phyloP scores from a whole-genome alignment of 2,797 vertebrate species.

The Merluccius polli region DNA sequence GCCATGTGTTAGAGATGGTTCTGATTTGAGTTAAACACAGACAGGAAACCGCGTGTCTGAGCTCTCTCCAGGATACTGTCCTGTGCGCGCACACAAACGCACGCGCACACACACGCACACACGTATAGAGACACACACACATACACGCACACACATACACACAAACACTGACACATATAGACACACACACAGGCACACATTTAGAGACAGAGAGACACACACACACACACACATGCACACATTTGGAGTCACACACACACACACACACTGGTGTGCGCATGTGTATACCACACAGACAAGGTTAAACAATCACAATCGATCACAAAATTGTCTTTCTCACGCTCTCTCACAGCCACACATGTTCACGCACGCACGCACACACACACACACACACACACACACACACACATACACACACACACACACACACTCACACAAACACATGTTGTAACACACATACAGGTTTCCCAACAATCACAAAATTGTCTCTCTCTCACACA shows the following conservation, averaged over 20 bases:
- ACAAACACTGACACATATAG: background rate
- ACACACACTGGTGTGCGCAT: background rate
- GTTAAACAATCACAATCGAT: background rate
- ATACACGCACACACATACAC: background rate
- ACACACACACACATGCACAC: slow-evolving; percentile 7
- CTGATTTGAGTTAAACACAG: slow-evolving; percentile 86
- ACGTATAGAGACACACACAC: background rate
- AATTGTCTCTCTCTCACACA: background rate
- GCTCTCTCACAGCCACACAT: too few relatives aligned
- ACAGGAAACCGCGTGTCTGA: slow-evolving; percentile 97
- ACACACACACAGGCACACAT: background rate
- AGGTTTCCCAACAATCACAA: too few relatives aligned
- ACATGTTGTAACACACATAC: too few relatives aligned
- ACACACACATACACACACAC: background rate
- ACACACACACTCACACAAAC: background rate
- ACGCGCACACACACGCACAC: background rate
- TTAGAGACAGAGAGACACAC: background rate
- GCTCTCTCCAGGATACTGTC: slow-evolving; percentile 66
- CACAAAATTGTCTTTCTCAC: too few relatives aligned
- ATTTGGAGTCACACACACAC: background rate
- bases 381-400: too few relatives aligned
- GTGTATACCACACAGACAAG: background rate
- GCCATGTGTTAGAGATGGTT: slow-evolving; percentile 81
- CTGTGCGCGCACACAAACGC: slow-evolving; percentile 5
- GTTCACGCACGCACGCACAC: background rate